A percentile compares a stretch with the other conserved stretches of the same genome.
Conservation (phyloP, 2,797 vertebrate genomes). For the Neosalanx taihuensis region DNA sequence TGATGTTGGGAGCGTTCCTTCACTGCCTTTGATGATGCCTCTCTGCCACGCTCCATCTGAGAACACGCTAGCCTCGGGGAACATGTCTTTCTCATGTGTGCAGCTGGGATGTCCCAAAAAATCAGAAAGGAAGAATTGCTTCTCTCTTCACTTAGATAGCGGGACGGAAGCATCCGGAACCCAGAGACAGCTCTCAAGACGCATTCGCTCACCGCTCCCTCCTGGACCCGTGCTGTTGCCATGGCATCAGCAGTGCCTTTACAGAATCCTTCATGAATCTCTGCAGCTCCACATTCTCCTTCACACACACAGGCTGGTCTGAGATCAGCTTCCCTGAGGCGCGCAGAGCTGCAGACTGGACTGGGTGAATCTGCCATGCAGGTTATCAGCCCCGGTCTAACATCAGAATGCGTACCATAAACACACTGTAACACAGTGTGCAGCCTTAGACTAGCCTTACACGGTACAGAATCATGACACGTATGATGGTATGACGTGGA, state of each 20-base stretch:
- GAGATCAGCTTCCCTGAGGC: background rate
- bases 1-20: background rate
- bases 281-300: constrained; percentile 3
- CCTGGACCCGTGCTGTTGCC: constrained; percentile 15
- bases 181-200: constrained; percentile 7
- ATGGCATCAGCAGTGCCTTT: constrained; percentile 14
- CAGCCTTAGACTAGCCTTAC: too few species aligned
- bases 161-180: background rate
- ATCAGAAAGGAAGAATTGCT: background rate
- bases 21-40: background rate
- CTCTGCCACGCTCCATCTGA: background rate
- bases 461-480: too few species aligned
- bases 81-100: background rate
- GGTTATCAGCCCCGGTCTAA: too few species aligned
- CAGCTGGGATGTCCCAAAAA: background rate
- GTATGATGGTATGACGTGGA: too few species aligned
- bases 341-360: background rate
- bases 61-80: background rate
- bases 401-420: too few species aligned
- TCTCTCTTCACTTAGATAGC: too few species aligned
- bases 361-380: too few species aligned
- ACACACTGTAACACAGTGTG: too few species aligned
- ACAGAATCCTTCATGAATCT: constrained; percentile 18
- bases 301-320: constrained; percentile 5
- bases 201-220: constrained; percentile 6